A percentile compares a stretch with the other conserved stretches of the same genome.
phyloP scores from a whole-genome alignment of 2,888 invertebrate species.

The Polydrusus tereticollis region DNA sequence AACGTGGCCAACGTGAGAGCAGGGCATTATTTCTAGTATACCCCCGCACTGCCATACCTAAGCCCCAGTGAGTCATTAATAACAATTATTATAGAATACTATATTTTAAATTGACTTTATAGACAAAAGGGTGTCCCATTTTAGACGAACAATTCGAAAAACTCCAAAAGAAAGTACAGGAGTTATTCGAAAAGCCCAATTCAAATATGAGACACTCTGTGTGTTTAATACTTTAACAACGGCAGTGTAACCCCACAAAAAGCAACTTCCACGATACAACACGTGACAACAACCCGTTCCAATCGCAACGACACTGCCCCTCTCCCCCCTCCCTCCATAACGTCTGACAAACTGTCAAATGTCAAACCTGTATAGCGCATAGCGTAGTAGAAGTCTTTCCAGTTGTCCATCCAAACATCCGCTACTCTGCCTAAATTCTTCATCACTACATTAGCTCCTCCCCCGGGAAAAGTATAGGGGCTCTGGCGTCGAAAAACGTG shows the following conservation, averaged over 20 bases:
- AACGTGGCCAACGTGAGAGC: constrained; percentile 97
- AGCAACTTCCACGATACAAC: not conserved
- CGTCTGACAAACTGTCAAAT: too few species aligned
- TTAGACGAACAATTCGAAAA: too few species aligned
- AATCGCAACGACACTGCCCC: not conserved
- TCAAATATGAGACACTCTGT: too few species aligned
- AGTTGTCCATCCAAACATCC: constrained; percentile 99
- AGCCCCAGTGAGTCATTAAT: constrained; percentile 8
- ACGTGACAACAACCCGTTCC: not conserved
- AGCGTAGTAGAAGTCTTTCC: constrained; percentile 99
- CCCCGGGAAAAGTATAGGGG: constrained; percentile 96
- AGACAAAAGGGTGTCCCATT: not conserved
- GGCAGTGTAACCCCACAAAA: not conserved
- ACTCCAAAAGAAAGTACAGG: too few species aligned
- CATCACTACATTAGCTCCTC: constrained; percentile 94
- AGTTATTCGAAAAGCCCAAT: too few species aligned
- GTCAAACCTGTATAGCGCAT: constrained; percentile 96
- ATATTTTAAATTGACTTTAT: not conserved
- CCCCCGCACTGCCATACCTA: constrained; percentile 99
- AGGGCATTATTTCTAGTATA: constrained; percentile 93
- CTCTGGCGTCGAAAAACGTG: constrained; percentile 97
- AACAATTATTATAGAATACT: not conserved
- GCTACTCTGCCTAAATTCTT: constrained; percentile 96
- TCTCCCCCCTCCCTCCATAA: not conserved
- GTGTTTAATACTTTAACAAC: not conserved